These are phyloP conservation scores for Globicephala melas DNA, from an alignment of 2,113 vertebrate genomes.

Conservation along the genomic window DNA sequence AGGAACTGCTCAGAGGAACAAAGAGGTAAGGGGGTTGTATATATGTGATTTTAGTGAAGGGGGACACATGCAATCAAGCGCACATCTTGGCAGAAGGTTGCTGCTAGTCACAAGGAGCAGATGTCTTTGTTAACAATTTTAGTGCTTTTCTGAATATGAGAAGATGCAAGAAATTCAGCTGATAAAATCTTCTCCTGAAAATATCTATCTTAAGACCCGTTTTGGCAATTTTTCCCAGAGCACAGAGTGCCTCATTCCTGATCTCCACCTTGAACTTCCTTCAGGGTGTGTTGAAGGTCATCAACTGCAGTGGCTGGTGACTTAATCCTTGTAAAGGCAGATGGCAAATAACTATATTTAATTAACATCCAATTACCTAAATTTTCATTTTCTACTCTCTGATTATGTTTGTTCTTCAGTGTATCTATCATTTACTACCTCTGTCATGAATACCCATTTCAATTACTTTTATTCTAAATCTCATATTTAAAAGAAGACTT, in stretches of 20 bases:
- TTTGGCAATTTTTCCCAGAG: background rate
- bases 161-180: background rate
- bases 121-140: background rate
- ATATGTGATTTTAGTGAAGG: background rate
- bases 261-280: background rate
- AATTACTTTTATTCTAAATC: conserved; percentile 22
- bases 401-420: background rate
- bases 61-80: background rate
- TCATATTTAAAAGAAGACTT: conserved; percentile 1
- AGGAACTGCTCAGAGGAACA: background rate
- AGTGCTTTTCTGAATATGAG: background rate
- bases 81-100: background rate
- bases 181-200: background rate
- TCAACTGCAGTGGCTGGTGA: background rate
- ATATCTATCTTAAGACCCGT: background rate
- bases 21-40: background rate
- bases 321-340: background rate
- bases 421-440: background rate
- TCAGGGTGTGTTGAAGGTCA: background rate
- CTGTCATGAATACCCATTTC: background rate
- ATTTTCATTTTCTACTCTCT: background rate
- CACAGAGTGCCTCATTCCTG: background rate
- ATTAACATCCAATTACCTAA: background rate
- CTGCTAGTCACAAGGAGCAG: background rate
- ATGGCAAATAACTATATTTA: background rate